Conservation (phyloP, 2,888 invertebrate genomes). For the Pristionchus exspectatus region DNA sequence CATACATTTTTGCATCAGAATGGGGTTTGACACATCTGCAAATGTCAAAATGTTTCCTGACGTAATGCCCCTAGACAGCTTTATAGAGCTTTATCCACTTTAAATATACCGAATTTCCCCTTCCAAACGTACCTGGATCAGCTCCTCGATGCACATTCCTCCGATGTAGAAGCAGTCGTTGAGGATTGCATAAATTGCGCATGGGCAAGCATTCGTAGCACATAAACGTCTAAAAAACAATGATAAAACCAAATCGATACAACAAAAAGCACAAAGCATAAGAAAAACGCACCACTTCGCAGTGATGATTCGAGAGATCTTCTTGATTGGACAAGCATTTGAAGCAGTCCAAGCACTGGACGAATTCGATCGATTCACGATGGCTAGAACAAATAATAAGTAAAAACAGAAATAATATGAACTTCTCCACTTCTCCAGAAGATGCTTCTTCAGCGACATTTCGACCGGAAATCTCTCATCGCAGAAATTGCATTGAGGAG, state of each 20-base stretch:
- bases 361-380: conserved; percentile 74
- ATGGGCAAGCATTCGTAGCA: conserved; percentile 78
- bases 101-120: no score
- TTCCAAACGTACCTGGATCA: conserved; percentile 71
- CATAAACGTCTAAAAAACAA: conserved; percentile 70
- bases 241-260: conserved; percentile 28
- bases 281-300: conserved; percentile 73
- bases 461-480: conserved; percentile 79
- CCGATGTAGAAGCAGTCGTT: conserved; percentile 67
- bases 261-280: neutral
- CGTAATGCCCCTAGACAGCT: no score
- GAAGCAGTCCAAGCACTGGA: conserved; percentile 78
- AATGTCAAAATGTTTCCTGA: conserved; percentile 70
- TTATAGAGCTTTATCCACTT: no score
- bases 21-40: conserved; percentile 70
- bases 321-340: conserved; percentile 71
- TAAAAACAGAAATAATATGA: neutral
- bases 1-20: neutral
- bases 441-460: conserved; percentile 77
- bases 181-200: conserved; percentile 75
- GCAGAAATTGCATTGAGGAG: conserved; percentile 79
- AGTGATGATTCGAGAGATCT: conserved; percentile 71
- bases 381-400: conserved; percentile 67
- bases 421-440: conserved; percentile 63
- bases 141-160: conserved; percentile 72